These are phyloP conservation scores for Phalacrocorax carbo DNA, from an alignment of 2,113 vertebrate genomes.

Conservation along the genomic window DNA sequence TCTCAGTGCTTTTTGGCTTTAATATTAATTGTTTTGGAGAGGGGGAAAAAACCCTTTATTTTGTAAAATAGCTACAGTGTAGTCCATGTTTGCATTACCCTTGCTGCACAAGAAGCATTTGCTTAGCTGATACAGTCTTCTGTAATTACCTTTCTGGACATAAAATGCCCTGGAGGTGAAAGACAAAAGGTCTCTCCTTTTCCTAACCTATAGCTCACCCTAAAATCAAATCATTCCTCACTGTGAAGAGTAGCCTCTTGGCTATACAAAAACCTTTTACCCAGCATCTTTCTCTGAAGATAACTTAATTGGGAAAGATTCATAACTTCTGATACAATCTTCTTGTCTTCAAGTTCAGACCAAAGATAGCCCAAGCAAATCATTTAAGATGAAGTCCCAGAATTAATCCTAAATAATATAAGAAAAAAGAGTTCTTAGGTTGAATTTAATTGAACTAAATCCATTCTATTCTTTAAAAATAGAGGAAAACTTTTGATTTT, in stretches of 20 bases:
- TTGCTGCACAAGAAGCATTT: neutral
- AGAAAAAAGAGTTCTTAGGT: slow-evolving; percentile 6
- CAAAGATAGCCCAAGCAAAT: slow-evolving; percentile 43
- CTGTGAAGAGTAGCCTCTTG: slow-evolving; percentile 43
- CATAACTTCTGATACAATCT: slow-evolving; percentile 65
- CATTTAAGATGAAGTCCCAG: slow-evolving; percentile 36
- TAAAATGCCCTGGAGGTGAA: slow-evolving; percentile 30
- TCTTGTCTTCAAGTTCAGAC: slow-evolving; percentile 49
- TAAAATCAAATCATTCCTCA: slow-evolving; percentile 64
- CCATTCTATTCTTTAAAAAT: neutral
- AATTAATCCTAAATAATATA: slow-evolving; percentile 30
- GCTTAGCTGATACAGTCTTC: slow-evolving; percentile 52
- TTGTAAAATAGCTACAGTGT: slow-evolving; percentile 3
- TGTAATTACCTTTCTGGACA: slow-evolving; percentile 45
- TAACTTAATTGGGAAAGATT: slow-evolving; percentile 69
- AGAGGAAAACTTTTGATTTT: neutral
- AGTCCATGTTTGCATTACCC: neutral
- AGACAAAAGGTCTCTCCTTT: slow-evolving; percentile 44
- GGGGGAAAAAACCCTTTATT: neutral
- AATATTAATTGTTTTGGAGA: neutral
- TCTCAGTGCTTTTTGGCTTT: neutral
- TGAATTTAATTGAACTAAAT: slow-evolving; percentile 24
- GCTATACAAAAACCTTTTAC: slow-evolving; percentile 61
- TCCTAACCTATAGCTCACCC: slow-evolving; percentile 26
- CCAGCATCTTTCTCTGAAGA: slow-evolving; percentile 19